Percentiles rank a stretch among this genome's conserved stretches.
phyloP scores from a whole-genome alignment of 2,888 invertebrate species.

The Eumacrocentrus americanus region DNA sequence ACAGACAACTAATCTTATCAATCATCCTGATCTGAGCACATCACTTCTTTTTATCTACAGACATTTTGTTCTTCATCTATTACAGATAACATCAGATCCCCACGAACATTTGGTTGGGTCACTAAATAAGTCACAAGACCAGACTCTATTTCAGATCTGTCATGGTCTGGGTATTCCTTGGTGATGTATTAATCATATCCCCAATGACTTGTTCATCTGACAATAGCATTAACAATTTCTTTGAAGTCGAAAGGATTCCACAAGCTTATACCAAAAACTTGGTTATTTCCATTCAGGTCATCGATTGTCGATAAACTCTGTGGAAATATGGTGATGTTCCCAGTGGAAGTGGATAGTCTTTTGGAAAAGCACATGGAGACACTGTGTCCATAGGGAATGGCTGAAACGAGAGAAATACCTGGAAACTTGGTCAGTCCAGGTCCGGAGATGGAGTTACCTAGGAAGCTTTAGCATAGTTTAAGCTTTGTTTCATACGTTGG shows the following conservation, averaged over 20 bases:
- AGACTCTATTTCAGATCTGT: too few species aligned
- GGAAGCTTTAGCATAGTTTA: conserved; percentile 44
- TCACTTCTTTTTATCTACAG: too few species aligned
- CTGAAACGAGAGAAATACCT: conserved; percentile 25
- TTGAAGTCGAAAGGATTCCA: neutral
- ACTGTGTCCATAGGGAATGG: conserved; percentile 11
- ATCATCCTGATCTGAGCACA: too few species aligned
- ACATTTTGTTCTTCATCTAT: too few species aligned
- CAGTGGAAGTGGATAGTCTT: neutral
- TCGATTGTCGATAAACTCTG: neutral
- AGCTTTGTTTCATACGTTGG: conserved; percentile 55
- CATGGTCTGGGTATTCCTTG: too few species aligned
- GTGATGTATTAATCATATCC: neutral
- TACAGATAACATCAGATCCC: too few species aligned
- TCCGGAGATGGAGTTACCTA: conserved; percentile 36
- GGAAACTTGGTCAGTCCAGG: conserved; percentile 30
- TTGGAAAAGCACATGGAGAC: neutral
- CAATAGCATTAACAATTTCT: neutral
- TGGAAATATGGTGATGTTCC: neutral
- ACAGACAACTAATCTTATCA: neutral
- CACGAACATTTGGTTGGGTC: too few species aligned
- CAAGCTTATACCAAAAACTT: too few species aligned
- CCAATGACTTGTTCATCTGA: neutral
- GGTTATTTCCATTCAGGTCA: neutral
- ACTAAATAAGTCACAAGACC: too few species aligned